Evolutionary conservation across 2,113 vertebrate genomes (phyloP).

Genomic region (Chrysemys picta): DNA sequence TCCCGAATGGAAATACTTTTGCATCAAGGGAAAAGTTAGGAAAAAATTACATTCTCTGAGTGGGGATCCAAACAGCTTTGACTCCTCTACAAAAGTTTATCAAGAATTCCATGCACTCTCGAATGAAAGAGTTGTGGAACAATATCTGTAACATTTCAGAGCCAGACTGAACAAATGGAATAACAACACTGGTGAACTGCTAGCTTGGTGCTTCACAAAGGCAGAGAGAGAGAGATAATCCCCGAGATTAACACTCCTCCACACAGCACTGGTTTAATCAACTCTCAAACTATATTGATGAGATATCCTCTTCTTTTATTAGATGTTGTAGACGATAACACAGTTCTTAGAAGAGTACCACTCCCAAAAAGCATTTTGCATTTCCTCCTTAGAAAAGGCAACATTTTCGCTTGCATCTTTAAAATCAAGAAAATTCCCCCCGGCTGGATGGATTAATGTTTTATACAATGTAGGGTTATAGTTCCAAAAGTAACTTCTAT

Average conservation of each 20-base stretch:
- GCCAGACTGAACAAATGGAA: not conserved
- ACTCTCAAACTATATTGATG: not conserved
- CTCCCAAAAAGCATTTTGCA: not conserved
- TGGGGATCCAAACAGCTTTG: conserved; percentile 54
- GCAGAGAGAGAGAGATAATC: conserved; percentile 1
- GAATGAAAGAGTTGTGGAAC: not conserved
- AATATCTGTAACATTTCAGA: not conserved
- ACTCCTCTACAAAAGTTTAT: conserved; percentile 53
- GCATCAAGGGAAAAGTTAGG: conserved; percentile 21
- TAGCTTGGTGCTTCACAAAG: not conserved
- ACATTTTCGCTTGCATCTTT: not conserved
- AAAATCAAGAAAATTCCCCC: accelerated
- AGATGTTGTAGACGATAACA: not conserved
- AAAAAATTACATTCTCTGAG: conserved; percentile 25
- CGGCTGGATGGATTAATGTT: not conserved
- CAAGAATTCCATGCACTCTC: conserved; percentile 37
- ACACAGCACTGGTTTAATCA: not conserved
- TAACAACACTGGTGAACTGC: not conserved
- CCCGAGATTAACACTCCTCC: not conserved
- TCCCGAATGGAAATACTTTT: conserved; percentile 30
- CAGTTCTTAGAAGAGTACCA: not conserved
- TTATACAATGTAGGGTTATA: not conserved
- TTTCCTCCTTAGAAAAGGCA: not conserved
- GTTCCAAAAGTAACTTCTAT: not conserved
- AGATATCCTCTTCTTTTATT: not conserved